Percentiles rank a stretch among this genome's conserved stretches.
These are phyloP conservation scores for Porites rus DNA, from an alignment of 92 coral and sea anemone species.

Conservation along the genomic window DNA sequence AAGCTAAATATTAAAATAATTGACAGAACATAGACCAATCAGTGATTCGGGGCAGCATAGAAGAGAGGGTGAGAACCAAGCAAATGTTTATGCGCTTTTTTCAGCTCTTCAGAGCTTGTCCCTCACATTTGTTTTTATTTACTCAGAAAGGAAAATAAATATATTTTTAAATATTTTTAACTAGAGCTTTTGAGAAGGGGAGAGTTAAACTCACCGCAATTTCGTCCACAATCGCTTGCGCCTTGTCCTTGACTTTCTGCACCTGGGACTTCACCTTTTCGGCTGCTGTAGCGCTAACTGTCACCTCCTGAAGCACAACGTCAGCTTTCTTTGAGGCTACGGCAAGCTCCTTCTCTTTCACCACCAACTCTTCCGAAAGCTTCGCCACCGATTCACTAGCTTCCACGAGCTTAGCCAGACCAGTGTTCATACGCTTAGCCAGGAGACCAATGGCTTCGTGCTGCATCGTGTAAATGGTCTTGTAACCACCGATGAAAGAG, in stretches of 20 bases:
- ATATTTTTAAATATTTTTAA: no score
- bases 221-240: conserved; percentile 99
- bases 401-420: conserved; percentile 92
- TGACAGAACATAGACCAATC: no score
- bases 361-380: conserved; percentile 94
- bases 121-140: no score
- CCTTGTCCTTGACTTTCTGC: conserved; percentile 99
- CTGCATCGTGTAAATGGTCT: conserved; percentile 87
- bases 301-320: conserved; percentile 95
- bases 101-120: no score
- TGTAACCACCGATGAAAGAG: conserved; percentile 95
- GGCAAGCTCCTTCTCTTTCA: conserved; percentile 97
- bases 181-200: background rate
- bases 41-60: no score
- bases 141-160: no score
- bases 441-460: conserved; percentile 89
- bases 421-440: conserved; percentile 96
- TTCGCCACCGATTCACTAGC: conserved; percentile 98
- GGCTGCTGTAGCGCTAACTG: conserved; percentile 96
- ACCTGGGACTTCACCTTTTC: conserved; percentile 99
- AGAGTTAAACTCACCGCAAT: conserved; percentile 80
- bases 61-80: no score
- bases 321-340: conserved; percentile 99
- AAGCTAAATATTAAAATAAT: no score
- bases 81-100: no score